Evolutionary conservation across 2,113 vertebrate species (phyloP).

Genomic region (Lophochroa leadbeateri): DNA sequence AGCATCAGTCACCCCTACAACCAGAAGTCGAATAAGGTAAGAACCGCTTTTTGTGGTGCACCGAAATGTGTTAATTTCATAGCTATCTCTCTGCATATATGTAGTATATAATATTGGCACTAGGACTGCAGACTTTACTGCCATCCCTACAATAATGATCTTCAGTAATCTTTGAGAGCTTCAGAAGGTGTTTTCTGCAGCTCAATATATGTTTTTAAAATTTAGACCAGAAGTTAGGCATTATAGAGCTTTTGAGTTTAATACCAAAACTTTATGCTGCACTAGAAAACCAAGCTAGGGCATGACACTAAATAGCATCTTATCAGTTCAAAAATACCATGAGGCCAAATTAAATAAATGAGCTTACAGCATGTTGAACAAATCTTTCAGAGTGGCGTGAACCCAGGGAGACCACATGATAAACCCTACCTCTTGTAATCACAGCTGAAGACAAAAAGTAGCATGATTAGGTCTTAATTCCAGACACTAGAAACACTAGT

Average conservation of each 20-base stretch:
- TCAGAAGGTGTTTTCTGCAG: neutral
- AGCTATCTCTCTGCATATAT: neutral
- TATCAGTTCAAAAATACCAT: neutral
- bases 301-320: neutral
- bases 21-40: conserved; percentile 91
- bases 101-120: rapidly evolving
- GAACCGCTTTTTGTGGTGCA: neutral
- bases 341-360: neutral
- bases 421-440: neutral
- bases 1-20: conserved; percentile 90
- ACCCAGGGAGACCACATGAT: neutral
- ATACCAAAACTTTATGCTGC: neutral
- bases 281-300: neutral
- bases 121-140: neutral
- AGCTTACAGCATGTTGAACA: neutral
- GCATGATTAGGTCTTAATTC: neutral
- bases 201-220: neutral
- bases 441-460: neutral
- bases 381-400: neutral
- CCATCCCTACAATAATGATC: neutral
- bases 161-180: neutral
- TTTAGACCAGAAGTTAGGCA: neutral
- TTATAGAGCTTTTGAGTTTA: neutral
- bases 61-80: neutral
- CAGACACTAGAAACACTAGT: neutral